Percentiles rank a stretch among this genome's conserved stretches.
These are phyloP conservation scores for Tadarida brasiliensis DNA, from an alignment of 2,797 vertebrate genomes.

Conservation along the genomic window DNA sequence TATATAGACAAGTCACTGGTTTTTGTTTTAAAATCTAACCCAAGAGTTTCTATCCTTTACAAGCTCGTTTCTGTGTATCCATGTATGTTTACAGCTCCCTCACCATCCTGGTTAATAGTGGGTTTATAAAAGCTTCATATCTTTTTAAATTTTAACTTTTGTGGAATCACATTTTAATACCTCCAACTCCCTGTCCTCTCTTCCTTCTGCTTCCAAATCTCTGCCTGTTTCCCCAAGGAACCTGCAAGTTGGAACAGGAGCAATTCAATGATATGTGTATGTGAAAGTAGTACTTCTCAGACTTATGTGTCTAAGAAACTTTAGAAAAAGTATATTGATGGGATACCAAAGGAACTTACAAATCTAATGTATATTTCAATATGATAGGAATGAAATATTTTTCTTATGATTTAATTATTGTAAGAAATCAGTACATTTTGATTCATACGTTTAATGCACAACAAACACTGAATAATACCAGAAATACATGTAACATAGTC, in stretches of 20 bases:
- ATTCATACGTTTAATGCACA: constrained; percentile 1
- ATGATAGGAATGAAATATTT: neutral
- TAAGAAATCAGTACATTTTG: constrained; percentile 46
- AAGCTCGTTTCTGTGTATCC: constrained; percentile 22
- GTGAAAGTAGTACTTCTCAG: neutral
- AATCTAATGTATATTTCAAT: neutral
- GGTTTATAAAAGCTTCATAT: constrained; percentile 50
- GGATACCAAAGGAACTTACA: neutral
- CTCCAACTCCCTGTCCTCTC: neutral
- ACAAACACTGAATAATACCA: constrained; percentile 22
- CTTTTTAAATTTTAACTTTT: constrained; percentile 53
- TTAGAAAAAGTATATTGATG: neutral
- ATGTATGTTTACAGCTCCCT: constrained; percentile 16
- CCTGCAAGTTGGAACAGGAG: neutral
- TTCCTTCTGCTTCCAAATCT: neutral
- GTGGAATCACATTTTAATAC: constrained; percentile 36
- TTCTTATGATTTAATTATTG: constrained; percentile 6
- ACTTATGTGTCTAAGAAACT: neutral
- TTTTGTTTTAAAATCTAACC: constrained; percentile 66
- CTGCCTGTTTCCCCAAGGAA: neutral
- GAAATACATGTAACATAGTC: constrained; percentile 2
- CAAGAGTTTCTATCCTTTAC: neutral
- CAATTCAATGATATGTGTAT: neutral
- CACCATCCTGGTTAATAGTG: neutral
- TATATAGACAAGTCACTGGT: neutral